Conservation (phyloP, 2,113 vertebrate species). For the human region GRCh38 chr7:88191501-88192000, state of each 20-base stretch:
- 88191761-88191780: neutral
- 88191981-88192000: neutral
- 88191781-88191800: neutral
- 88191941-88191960: neutral
- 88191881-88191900: neutral
- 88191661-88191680: neutral
- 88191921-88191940: neutral
- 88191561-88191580: neutral
- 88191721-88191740: neutral
- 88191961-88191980: neutral
- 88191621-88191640: constrained; percentile 14
- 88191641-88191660: neutral
- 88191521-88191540: neutral
- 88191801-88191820: neutral
- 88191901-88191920: neutral
- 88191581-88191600: neutral
- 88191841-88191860: neutral
- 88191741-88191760: neutral
- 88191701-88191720: neutral
- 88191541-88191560: neutral
- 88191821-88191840: neutral
- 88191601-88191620: constrained; percentile 18
- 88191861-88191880: neutral
- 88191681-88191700: neutral
- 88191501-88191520: constrained; percentile 12